Evolutionary conservation across 2,888 invertebrate species (phyloP).

Genomic region (Melolontha melolontha): DNA sequence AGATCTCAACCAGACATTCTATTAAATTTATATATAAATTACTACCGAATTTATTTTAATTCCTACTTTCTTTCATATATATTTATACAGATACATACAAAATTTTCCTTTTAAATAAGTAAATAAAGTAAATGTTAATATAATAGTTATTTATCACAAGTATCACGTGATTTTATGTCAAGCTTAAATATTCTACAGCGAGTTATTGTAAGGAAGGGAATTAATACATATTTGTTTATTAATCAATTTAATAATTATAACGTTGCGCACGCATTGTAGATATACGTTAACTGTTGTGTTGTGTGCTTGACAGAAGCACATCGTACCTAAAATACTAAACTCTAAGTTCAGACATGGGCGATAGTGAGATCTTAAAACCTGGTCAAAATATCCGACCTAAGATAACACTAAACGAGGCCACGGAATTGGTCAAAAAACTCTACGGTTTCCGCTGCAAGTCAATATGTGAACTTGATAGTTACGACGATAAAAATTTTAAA

Average conservation of each 20-base stretch:
- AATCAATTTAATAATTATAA: constrained; percentile 8
- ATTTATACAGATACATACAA: too few relatives aligned
- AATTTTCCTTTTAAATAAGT: too few relatives aligned
- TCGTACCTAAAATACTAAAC: not conserved
- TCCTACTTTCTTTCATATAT: too few relatives aligned
- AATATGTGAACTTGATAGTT: constrained; percentile 76
- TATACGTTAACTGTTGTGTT: not conserved
- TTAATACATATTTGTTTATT: not conserved
- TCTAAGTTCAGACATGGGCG: constrained; percentile 43
- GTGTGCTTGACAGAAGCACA: not conserved
- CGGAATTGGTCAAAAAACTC: constrained; percentile 68
- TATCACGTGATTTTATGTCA: too few relatives aligned
- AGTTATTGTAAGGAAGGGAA: not conserved
- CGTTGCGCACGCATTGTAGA: constrained; percentile 2
- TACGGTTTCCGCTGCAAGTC: constrained; percentile 73
- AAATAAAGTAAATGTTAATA: too few relatives aligned
- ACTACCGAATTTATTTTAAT: too few relatives aligned
- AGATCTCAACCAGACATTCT: too few relatives aligned
- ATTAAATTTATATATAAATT: too few relatives aligned
- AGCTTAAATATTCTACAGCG: too few relatives aligned
- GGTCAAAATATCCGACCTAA: constrained; percentile 71
- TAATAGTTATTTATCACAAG: too few relatives aligned
- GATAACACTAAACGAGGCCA: constrained; percentile 68
- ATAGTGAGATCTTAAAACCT: constrained; percentile 64
- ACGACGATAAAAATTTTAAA: constrained; percentile 84